Percentiles rank a stretch among this genome's conserved stretches.
phyloP scores from a whole-genome alignment of 2,797 vertebrate genomes.

The Vireo griseus region DNA sequence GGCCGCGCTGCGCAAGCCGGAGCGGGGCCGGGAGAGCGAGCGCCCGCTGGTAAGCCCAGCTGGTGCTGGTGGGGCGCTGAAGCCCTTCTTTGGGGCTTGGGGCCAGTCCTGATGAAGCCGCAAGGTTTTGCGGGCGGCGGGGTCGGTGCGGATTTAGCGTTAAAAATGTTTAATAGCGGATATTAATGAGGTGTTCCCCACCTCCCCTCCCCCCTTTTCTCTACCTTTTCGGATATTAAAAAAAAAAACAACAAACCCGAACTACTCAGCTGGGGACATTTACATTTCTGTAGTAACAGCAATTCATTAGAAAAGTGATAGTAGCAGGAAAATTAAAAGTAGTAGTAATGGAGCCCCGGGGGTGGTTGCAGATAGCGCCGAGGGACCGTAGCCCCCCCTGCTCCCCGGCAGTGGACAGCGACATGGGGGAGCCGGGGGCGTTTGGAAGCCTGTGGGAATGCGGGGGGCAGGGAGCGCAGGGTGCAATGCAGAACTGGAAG shows the following conservation, averaged over 20 bases:
- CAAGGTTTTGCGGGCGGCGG: background rate
- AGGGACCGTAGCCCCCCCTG: background rate
- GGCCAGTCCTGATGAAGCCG: background rate
- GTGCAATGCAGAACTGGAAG: constrained; percentile 33
- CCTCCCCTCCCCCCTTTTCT: background rate
- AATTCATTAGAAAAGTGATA: background rate
- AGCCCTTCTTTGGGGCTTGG: background rate
- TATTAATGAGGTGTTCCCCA: background rate
- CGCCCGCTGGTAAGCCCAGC: background rate
- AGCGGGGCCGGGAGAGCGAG: background rate
- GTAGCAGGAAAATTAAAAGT: background rate
- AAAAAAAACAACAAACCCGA: background rate
- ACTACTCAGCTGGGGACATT: background rate
- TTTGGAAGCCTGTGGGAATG: background rate
- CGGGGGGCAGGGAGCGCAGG: background rate
- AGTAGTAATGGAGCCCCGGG: background rate
- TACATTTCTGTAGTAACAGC: background rate
- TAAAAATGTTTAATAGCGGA: background rate
- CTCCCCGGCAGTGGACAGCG: background rate
- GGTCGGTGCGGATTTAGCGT: background rate
- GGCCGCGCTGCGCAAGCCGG: background rate
- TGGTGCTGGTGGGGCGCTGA: background rate
- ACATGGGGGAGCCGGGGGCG: background rate
- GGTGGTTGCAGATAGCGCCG: background rate
- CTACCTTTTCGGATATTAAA: background rate